Percentiles rank a stretch among this genome's conserved stretches.
These are phyloP conservation scores for Plectropomus leopardus DNA, from an alignment of 2,113 vertebrate genomes.

Conservation along the genomic window DNA sequence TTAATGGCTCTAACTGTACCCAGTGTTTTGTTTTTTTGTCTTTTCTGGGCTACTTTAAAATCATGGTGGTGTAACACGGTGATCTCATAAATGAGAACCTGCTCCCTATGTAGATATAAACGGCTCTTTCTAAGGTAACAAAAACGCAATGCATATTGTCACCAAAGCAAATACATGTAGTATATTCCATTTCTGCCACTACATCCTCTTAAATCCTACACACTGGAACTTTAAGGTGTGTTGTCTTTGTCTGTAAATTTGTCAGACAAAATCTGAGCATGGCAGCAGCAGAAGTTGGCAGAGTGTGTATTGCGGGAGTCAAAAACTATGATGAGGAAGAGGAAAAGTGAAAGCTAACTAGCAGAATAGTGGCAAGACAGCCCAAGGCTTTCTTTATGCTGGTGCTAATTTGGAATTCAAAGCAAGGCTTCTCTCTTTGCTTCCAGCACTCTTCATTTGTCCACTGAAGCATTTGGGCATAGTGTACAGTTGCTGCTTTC, in stretches of 20 bases:
- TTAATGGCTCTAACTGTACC: too few relatives aligned
- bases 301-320: not conserved
- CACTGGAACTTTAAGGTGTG: too few relatives aligned
- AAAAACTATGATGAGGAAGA: constrained; percentile 10
- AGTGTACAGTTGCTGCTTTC: constrained; percentile 36
- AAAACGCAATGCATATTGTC: too few relatives aligned
- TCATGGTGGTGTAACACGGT: too few relatives aligned
- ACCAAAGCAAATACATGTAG: too few relatives aligned
- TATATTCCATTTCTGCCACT: too few relatives aligned
- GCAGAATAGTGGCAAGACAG: constrained; percentile 36
- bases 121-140: too few relatives aligned
- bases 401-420: constrained; percentile 63
- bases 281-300: not conserved
- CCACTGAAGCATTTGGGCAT: constrained; percentile 34
- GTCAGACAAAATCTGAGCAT: not conserved
- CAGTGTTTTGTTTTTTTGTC: too few relatives aligned
- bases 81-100: too few relatives aligned
- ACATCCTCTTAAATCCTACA: too few relatives aligned
- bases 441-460: constrained; percentile 45
- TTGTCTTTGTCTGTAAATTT: not conserved
- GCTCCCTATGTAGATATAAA: too few relatives aligned
- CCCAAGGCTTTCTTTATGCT: constrained; percentile 62
- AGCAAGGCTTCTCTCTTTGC: constrained; percentile 44
- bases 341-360: constrained; percentile 53
- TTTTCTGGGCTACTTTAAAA: too few relatives aligned